These are phyloP conservation scores for Drosophila seclusa DNA, from an alignment of 2,888 invertebrate genomes.

Conservation along the genomic window DNA sequence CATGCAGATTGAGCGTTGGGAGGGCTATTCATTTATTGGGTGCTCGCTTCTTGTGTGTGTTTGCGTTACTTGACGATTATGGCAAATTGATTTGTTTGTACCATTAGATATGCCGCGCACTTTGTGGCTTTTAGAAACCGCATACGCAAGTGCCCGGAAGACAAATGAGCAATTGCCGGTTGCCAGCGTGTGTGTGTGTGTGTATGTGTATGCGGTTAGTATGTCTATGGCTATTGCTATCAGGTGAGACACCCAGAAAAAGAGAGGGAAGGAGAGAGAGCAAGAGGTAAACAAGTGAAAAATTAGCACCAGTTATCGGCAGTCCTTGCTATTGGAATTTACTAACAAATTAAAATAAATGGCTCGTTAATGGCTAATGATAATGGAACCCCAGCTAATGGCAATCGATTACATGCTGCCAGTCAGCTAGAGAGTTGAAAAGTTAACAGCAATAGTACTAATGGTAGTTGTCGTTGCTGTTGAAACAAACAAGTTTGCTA, in stretches of 20 bases:
- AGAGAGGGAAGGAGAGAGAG: background rate
- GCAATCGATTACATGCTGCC: slow-evolving; percentile 8
- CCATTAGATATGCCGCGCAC: slow-evolving; percentile 54
- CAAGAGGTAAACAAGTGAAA: slow-evolving; percentile 24
- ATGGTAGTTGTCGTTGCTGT: no score
- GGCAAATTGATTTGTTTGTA: slow-evolving; percentile 74
- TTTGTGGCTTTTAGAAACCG: slow-evolving; percentile 72
- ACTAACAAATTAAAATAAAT: slow-evolving; percentile 32
- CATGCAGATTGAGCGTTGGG: background rate
- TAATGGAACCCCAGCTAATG: slow-evolving; percentile 34
- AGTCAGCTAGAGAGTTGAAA: slow-evolving; percentile 5
- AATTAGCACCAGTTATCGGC: slow-evolving; percentile 22
- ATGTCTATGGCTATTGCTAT: background rate
- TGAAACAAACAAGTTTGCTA: background rate
- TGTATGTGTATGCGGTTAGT: slow-evolving; percentile 13
- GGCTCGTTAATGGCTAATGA: slow-evolving; percentile 32
- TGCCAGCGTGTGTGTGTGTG: slow-evolving; percentile 20
- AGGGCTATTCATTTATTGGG: background rate
- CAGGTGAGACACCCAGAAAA: slow-evolving; percentile 4
- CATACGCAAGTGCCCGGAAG: slow-evolving; percentile 55
- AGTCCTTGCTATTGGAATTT: slow-evolving; percentile 19
- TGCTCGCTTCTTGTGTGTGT: background rate
- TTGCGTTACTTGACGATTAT: slow-evolving; percentile 62
- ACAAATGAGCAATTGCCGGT: slow-evolving; percentile 67
- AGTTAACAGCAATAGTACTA: background rate